A percentile compares a stretch with the other conserved stretches of the same genome.
These are phyloP conservation scores for Bombus balteatus DNA, from an alignment of 1,140 invertebrate genomes.

Conservation along the genomic window DNA sequence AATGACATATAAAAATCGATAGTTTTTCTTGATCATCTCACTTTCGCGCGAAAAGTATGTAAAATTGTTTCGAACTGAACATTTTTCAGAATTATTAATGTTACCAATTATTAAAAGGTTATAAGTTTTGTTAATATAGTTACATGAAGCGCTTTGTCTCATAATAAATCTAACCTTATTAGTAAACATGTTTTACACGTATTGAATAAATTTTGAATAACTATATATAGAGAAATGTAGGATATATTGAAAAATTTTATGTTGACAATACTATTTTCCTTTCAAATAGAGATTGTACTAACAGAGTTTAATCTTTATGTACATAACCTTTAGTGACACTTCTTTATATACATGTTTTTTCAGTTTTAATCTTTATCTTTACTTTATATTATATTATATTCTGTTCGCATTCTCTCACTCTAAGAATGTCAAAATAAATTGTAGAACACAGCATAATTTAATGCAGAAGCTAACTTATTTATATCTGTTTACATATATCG, in stretches of 20 bases:
- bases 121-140: background rate
- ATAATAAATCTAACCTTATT: background rate
- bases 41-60: background rate
- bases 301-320: background rate
- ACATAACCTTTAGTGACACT: background rate
- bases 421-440: background rate
- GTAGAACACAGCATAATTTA: background rate
- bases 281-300: background rate
- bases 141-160: background rate
- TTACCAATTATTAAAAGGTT: background rate
- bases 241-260: background rate
- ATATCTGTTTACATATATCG: background rate
- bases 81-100: background rate
- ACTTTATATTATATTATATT: background rate
- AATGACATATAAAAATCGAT: background rate
- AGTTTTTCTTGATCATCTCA: background rate
- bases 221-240: too few species aligned
- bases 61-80: background rate
- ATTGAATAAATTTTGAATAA: background rate
- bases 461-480: background rate
- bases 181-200: conserved; percentile 4
- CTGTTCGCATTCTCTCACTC: background rate
- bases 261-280: background rate
- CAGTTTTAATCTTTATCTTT: background rate
- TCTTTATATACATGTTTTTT: background rate